Base-by-base conservation (phyloP, 30 jellyfish, hydroid and myxozoan species). In the Cassiopea andromeda region DNA sequence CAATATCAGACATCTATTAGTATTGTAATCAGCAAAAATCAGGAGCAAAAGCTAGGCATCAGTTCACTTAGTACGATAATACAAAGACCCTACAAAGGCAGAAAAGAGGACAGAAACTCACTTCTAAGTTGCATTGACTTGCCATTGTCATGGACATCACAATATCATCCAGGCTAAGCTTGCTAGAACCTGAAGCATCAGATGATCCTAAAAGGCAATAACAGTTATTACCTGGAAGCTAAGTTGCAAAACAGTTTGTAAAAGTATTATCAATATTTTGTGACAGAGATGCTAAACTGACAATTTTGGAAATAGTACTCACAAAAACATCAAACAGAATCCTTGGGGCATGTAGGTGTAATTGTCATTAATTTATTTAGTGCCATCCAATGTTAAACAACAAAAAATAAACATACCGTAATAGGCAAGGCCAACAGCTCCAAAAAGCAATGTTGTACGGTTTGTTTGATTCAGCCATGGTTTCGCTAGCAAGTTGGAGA, bases 391-490 rank as follows among this genome's bases (percentile, higher is more conserved):
- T 27, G 38, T 27, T 3, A 54, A 54, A 3, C 7, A 54, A 54
- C 0, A 54, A 54, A 54, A 3, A 54, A 54, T 54, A 3, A 54
- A 54, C 64, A 54, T 64, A 77, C 86, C 86, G 13, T 47, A 77
- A 54, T 77, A 77, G 12, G 70, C 74, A 49, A 47, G 48, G 5
- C 86, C 86, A 49, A 77, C 14, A 13, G 86, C 86, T 77, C 86
- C 86, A 48, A 77, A 77, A 3, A 77, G 54, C 1, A 19, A 50
- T 70, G 79, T 3, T 70, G 79, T 4, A 7, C 79, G 12, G 27
- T 70, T 70, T 38, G 38, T 10, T 27, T 43, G 49, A 19, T 19
- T 70, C 54, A 70, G 5, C 27, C 75, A 4, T 66, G 27, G 15
- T 0, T 66, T 70, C 16, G 16, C 79, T 70, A 38, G 27, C 18